Evolutionary conservation across 2,888 invertebrate species (phyloP).

Genomic region (Perizoma affinitatum): DNA sequence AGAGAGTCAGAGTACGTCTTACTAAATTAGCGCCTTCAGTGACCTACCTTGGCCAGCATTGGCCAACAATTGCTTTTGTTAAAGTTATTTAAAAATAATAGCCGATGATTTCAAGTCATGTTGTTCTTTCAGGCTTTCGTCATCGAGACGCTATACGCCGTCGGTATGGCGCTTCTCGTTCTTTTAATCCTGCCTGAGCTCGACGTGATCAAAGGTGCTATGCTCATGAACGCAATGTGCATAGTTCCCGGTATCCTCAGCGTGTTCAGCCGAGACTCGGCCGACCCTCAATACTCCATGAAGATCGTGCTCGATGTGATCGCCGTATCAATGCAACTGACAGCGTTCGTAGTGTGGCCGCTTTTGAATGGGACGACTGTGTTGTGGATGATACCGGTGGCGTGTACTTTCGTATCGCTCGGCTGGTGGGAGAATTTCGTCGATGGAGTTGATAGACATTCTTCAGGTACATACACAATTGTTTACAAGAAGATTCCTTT

Average conservation of each 20-base stretch:
- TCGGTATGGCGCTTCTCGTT: slow-evolving; percentile 90
- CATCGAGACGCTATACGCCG: slow-evolving; percentile 91
- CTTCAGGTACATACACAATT: slow-evolving; percentile 50
- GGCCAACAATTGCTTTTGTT: too few relatives aligned
- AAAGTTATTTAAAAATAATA: too few relatives aligned
- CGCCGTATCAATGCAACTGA: slow-evolving; percentile 86
- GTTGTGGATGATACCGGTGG: slow-evolving; percentile 86
- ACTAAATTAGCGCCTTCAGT: too few relatives aligned
- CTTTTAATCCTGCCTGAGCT: slow-evolving; percentile 91
- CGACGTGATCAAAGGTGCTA: slow-evolving; percentile 91
- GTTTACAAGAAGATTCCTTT: too few relatives aligned
- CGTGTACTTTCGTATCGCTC: slow-evolving; percentile 87
- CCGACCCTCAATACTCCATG: slow-evolving; percentile 59
- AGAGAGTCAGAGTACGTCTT: too few relatives aligned
- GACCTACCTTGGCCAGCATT: too few relatives aligned
- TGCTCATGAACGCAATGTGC: slow-evolving; percentile 93
- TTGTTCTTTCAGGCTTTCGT: slow-evolving; percentile 78
- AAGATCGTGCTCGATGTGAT: slow-evolving; percentile 82
- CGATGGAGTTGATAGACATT: slow-evolving; percentile 60
- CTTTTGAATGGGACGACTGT: slow-evolving; percentile 74
- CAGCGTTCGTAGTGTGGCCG: slow-evolving; percentile 89
- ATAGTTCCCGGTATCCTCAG: slow-evolving; percentile 91
- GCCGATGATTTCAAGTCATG: too few relatives aligned
- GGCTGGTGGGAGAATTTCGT: slow-evolving; percentile 95
- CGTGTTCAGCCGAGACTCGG: slow-evolving; percentile 74